Evolutionary conservation across 2,888 invertebrate genomes (phyloP).

Genomic region (Atethmia centrago): DNA sequence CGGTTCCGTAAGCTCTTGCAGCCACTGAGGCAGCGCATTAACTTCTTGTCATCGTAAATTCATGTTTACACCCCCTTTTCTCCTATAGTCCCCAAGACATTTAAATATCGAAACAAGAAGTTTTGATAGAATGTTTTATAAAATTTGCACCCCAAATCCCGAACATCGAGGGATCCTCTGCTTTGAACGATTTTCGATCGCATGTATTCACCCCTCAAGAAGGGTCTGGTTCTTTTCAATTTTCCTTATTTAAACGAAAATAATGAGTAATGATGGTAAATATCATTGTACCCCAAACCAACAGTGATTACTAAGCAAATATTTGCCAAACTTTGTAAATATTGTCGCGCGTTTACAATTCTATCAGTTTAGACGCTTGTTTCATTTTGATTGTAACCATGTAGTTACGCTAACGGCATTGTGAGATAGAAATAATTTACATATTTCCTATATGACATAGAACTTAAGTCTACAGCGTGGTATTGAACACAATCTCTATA

Average conservation of each 20-base stretch:
- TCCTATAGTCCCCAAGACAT: constrained; percentile 53
- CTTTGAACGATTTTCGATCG: constrained; percentile 77
- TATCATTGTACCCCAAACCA: constrained; percentile 26
- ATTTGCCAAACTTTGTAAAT: constrained; percentile 45
- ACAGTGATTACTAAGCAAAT: constrained; percentile 42
- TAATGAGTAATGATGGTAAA: constrained; percentile 45
- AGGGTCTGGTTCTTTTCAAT: constrained; percentile 68
- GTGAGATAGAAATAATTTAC: background rate
- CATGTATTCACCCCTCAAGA: constrained; percentile 67
- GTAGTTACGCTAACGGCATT: background rate
- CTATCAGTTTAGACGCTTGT: constrained; percentile 15
- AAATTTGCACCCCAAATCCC: constrained; percentile 69
- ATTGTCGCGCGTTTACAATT: constrained; percentile 40
- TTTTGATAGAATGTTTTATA: constrained; percentile 68
- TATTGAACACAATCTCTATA: constrained; percentile 51
- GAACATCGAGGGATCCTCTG: constrained; percentile 68
- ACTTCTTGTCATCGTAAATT: constrained; percentile 25
- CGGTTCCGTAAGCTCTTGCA: constrained; percentile 13
- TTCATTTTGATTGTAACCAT: constrained; percentile 17
- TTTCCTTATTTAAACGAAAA: constrained; percentile 67
- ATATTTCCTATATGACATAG: constrained; percentile 24
- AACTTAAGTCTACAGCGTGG: constrained; percentile 37
- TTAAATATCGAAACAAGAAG: constrained; percentile 62
- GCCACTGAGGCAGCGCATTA: constrained; percentile 5
- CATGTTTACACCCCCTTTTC: constrained; percentile 29